Conservation (phyloP, 2,113 vertebrate species). For the Polyodon spathula region DNA sequence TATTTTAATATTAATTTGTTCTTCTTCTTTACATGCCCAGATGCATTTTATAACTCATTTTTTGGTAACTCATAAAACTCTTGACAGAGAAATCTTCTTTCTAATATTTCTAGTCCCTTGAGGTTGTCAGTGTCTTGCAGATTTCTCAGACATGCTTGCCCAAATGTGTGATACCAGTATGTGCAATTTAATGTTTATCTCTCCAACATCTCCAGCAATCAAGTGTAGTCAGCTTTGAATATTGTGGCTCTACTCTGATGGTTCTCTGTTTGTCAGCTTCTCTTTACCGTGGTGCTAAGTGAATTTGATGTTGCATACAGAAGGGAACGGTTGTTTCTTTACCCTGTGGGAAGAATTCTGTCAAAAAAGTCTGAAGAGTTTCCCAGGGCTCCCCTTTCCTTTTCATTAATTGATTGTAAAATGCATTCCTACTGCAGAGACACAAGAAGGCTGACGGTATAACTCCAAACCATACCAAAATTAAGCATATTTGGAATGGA, state of each 20-base stretch:
- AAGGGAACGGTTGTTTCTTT: neutral
- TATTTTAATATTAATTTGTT: no score
- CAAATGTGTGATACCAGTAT: neutral
- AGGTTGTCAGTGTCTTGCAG: neutral
- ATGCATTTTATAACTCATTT: no score
- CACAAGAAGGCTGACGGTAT: no score
- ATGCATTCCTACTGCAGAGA: no score
- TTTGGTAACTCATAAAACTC: no score
- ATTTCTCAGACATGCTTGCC: neutral
- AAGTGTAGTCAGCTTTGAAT: neutral
- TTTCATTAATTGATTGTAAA: no score
- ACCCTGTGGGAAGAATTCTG: neutral
- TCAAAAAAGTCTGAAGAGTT: no score
- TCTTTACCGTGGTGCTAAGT: neutral
- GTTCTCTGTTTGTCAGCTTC: neutral
- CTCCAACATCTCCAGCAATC: neutral
- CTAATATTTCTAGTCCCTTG: neutral
- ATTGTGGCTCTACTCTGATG: neutral
- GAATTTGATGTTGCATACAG: neutral
- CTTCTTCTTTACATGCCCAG: no score
- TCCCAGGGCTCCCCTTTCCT: no score
- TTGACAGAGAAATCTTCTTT: neutral
- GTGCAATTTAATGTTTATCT: neutral
- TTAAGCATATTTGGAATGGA: no score
- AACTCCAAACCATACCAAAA: no score